phyloP scores from a whole-genome alignment of 2,797 vertebrate species.

The Myotis myotis region DNA sequence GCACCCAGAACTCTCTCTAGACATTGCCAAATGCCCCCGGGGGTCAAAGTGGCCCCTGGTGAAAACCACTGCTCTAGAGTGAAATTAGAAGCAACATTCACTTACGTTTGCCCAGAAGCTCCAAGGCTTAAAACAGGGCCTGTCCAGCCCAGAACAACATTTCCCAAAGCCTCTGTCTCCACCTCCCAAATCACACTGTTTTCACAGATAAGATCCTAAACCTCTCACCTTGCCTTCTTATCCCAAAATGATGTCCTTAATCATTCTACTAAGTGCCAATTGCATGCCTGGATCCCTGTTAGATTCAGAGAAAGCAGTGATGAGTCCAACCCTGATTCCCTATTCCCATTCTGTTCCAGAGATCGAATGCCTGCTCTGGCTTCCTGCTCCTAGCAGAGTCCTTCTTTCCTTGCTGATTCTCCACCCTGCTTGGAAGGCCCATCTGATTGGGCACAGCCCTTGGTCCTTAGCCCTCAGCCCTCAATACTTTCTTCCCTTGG shows the following conservation, averaged over 20 bases:
- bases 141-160: background rate
- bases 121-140: background rate
- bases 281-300: background rate
- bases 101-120: background rate
- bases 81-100: background rate
- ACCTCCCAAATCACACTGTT: background rate
- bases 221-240: background rate
- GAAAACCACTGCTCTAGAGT: background rate
- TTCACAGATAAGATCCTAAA: background rate
- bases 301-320: background rate
- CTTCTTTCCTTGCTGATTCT: background rate
- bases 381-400: background rate
- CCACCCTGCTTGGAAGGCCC: background rate
- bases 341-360: background rate
- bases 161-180: background rate
- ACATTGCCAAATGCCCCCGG: background rate
- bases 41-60: background rate
- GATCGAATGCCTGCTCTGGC: background rate
- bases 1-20: background rate
- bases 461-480: background rate
- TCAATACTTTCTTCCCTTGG: background rate
- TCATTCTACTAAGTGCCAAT: background rate
- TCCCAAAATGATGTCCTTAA: background rate
- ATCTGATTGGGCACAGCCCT: background rate
- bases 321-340: background rate